Conservation (phyloP, 2,888 invertebrate species). For the Eucera pruinosa region DNA sequence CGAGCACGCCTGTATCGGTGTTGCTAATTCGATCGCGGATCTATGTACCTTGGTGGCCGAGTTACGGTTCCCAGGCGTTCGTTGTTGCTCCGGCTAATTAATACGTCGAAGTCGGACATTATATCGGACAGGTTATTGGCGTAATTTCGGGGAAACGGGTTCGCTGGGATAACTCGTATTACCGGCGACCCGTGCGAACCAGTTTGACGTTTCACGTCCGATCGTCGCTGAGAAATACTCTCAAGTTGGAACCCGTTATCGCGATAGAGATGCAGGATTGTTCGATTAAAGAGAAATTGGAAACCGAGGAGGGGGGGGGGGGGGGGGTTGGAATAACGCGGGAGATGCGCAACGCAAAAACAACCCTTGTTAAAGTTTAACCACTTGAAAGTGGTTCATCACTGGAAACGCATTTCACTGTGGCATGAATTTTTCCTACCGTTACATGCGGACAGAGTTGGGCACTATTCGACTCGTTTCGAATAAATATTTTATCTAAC, state of each 20-base stretch:
- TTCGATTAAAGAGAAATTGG: not conserved
- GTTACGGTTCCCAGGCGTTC: slow-evolving; percentile 51
- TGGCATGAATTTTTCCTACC: too few species aligned
- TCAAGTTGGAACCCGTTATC: not conserved
- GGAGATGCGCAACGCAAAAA: too few species aligned
- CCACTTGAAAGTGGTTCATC: too few species aligned
- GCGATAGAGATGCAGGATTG: too few species aligned
- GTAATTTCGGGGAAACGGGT: slow-evolving; percentile 52
- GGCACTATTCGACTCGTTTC: too few species aligned
- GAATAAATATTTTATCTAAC: too few species aligned
- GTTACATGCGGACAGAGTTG: too few species aligned
- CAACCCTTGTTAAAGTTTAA: too few species aligned
- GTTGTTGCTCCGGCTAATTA: slow-evolving; percentile 65
- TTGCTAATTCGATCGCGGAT: slow-evolving; percentile 68
- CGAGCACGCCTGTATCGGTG: slow-evolving; percentile 54
- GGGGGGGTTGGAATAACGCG: too few species aligned
- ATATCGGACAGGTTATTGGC: slow-evolving; percentile 55
- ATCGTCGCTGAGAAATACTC: not conserved
- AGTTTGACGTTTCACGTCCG: not conserved
- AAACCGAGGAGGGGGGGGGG: too few species aligned
- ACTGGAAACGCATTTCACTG: too few species aligned
- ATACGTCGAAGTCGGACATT: slow-evolving; percentile 61
- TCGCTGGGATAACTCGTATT: not conserved
- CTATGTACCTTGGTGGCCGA: slow-evolving; percentile 54
- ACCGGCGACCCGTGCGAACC: not conserved